Percentiles rank a stretch among this genome's conserved stretches.
Evolutionary conservation across 2,113 vertebrate species (phyloP).

Genomic region (Emydocephalus ijimae): DNA sequence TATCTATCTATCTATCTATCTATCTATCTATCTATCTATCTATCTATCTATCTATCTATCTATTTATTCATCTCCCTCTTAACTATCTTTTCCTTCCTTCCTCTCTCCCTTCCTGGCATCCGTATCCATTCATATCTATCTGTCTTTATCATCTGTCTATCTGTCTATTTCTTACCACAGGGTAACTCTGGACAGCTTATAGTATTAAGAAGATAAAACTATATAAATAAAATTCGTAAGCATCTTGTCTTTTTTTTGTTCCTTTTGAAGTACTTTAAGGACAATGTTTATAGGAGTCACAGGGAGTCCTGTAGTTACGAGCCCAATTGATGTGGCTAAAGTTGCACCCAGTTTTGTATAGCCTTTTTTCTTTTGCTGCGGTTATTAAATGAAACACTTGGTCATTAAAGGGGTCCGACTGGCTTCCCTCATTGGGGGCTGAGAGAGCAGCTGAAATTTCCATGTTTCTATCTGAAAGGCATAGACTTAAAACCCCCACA

Average conservation of each 20-base stretch:
- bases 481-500: background rate
- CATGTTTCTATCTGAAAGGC: background rate
- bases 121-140: background rate
- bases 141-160: no score
- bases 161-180: background rate
- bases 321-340: background rate
- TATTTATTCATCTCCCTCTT: no score
- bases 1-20: no score
- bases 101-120: no score
- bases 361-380: no score
- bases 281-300: background rate
- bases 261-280: background rate
- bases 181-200: background rate
- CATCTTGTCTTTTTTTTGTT: background rate
- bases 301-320: background rate
- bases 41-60: no score
- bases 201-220: background rate
- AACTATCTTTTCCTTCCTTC: no score
- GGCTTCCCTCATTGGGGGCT: background rate
- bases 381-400: background rate
- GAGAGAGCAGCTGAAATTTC: background rate
- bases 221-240: background rate
- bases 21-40: no score
- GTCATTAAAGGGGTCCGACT: background rate
- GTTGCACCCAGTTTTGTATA: background rate